A percentile compares a stretch with the other conserved stretches of the same genome.
Evolutionary conservation across 1,140 invertebrate species (phyloP).

Genomic region (Nymphalis io): DNA sequence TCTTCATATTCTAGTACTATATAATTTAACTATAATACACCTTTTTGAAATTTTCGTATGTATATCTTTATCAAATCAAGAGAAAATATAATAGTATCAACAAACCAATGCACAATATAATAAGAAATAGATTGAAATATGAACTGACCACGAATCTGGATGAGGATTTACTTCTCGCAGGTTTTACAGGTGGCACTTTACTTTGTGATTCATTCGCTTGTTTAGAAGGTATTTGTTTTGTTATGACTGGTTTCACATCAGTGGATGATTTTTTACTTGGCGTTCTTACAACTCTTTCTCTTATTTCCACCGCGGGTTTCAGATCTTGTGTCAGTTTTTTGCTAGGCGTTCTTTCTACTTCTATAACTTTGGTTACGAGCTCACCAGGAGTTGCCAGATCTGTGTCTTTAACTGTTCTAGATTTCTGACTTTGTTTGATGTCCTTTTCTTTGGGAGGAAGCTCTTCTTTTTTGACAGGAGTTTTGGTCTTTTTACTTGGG

Average conservation of each 20-base stretch:
- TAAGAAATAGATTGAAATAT: conserved; percentile 65
- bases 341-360: conserved; percentile 72
- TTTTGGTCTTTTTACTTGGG: conserved; percentile 47
- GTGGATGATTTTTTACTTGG: conserved; percentile 64
- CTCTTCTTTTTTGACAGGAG: conserved; percentile 54
- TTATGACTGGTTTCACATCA: conserved; percentile 55
- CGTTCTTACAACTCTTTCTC: conserved; percentile 72
- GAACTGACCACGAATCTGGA: conserved; percentile 79
- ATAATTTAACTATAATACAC: conserved; percentile 4
- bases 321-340: conserved; percentile 65
- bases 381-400: conserved; percentile 54
- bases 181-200: conserved; percentile 75
- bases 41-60: conserved; percentile 17
- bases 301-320: conserved; percentile 69
- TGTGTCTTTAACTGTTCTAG: conserved; percentile 37
- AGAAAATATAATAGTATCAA: conserved; percentile 68
- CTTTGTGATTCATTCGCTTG: conserved; percentile 52
- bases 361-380: conserved; percentile 70
- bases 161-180: conserved; percentile 77
- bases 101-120: conserved; percentile 61
- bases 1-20: conserved; percentile 37
- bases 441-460: conserved; percentile 53
- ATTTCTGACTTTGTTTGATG: conserved; percentile 42
- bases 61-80: conserved; percentile 40
- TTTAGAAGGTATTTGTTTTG: conserved; percentile 53